Evolutionary conservation across 2,113 vertebrate species (phyloP).

Genomic region (Rutilus rutilus): DNA sequence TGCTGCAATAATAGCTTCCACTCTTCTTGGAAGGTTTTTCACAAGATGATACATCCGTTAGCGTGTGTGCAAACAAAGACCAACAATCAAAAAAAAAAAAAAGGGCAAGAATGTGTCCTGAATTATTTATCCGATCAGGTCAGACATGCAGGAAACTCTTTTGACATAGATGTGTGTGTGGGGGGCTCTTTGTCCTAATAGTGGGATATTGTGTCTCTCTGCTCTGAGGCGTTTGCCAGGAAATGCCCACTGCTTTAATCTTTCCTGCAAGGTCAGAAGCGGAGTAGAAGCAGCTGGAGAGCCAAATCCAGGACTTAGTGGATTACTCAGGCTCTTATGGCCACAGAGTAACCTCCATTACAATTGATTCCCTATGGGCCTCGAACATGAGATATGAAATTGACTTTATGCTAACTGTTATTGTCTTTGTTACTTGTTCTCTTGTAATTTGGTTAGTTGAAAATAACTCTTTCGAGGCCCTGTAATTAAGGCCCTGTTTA

Average conservation of each 20-base stretch:
- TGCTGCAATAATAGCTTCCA: not conserved
- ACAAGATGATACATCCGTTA: not conserved
- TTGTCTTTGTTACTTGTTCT: not conserved
- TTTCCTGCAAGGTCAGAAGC: slow-evolving; percentile 17
- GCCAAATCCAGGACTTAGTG: slow-evolving; percentile 27
- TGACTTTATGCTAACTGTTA: not conserved
- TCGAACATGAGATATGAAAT: not conserved
- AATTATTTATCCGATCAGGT: not conserved
- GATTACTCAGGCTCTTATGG: slow-evolving; percentile 23
- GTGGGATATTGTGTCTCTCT: not conserved
- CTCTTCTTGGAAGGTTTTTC: not conserved
- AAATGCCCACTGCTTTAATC: slow-evolving; percentile 17
- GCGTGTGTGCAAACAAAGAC: not conserved
- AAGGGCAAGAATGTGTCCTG: too few species aligned
- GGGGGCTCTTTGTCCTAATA: not conserved
- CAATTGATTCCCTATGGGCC: not conserved
- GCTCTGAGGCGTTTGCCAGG: not conserved
- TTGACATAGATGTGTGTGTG: not conserved
- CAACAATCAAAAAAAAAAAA: not conserved
- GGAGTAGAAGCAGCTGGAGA: not conserved
- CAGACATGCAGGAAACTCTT: not conserved
- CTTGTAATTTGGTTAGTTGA: not conserved
- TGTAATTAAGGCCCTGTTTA: too few species aligned
- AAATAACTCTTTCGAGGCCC: too few species aligned
- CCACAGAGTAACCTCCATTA: not conserved